Conservation (phyloP, 2,888 invertebrate genomes). For the Ophioninae sp. region DNA sequence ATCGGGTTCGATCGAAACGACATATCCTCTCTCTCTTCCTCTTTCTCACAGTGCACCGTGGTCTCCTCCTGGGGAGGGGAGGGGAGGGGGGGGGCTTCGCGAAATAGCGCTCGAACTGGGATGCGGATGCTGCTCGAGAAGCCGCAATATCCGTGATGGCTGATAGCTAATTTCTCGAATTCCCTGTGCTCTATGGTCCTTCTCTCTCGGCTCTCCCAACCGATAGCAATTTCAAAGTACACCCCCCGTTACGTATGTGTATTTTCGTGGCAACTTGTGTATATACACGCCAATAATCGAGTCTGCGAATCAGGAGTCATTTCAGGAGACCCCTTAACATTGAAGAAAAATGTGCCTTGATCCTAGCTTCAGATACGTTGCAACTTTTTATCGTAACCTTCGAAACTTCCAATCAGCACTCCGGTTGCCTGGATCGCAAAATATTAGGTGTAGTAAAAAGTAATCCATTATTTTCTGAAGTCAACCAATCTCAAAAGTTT, state of each 20-base stretch:
- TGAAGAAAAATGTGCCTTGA: background rate
- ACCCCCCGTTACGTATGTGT: background rate
- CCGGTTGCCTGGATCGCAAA: no score
- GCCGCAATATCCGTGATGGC: constrained; percentile 66
- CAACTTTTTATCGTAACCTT: no score
- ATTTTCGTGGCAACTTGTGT: background rate
- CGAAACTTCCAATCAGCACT: no score
- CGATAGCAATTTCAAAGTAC: constrained; percentile 24
- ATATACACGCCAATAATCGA: background rate
- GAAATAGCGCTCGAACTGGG: constrained; percentile 33
- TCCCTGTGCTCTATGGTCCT: constrained; percentile 43
- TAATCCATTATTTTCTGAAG: no score
- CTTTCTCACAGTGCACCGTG: background rate
- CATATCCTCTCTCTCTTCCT: constrained; percentile 16
- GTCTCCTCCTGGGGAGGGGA: constrained; percentile 16
- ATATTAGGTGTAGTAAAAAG: no score
- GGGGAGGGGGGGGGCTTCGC: constrained; percentile 21
- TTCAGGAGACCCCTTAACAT: background rate
- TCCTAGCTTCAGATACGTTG: background rate
- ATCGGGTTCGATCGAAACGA: constrained; percentile 44
- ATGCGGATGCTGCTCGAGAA: constrained; percentile 55
- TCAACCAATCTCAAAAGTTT: no score
- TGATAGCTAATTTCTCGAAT: constrained; percentile 67
- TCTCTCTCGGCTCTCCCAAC: constrained; percentile 18
- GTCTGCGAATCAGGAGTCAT: background rate